Base-by-base conservation (phyloP, 2,888 invertebrate genomes). In the Acanthosoma haemorrhoidale region DNA sequence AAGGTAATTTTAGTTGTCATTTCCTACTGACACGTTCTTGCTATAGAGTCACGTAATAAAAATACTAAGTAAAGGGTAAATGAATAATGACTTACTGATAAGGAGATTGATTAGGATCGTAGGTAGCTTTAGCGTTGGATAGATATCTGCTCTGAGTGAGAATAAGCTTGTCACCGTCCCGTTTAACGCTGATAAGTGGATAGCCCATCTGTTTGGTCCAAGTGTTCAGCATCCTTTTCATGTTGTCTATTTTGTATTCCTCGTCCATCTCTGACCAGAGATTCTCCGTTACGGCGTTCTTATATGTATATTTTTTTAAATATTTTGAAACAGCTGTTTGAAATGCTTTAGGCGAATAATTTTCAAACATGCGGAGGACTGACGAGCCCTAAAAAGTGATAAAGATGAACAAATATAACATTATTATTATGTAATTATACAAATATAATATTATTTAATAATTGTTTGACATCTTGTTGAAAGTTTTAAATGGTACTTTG, bases 181-280 rank as follows among this genome's bases (percentile, higher is more conserved):
- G 78, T 13, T 71, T 75, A 1, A 91, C 88, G 1, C 81, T 84
- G 3, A 96, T 81, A 0, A 94, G 83, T 0, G 95, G 95, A 76
- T 88, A 90, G 0, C 95, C 95, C 89, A 89, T 92, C 80, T 95
- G 94, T 43, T 85, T 84, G 0, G 92, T 94, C 91, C 93, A 96
- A 0, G 94, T 93, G 77, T 91, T 87, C 91, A 95, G 91, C 71
- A 92, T 85, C 41, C 83, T 78, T 4, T 86, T 68, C 6, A 74
- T 68, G 21, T 72, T 67, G n/a, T 1, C 5, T 1, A 59, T 68
- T 25, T 34, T 25, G 34, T 39, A 39, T 5, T 51, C 57, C 36
- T 70, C 64, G 39, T 61, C 43, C 31, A 72, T 29, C 29, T 69
- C 57, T n/a, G 69, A 80, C 77, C 92, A 86, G 57, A 94, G 83